These are phyloP conservation scores for Brachyistius frenatus DNA, from an alignment of 2,113 vertebrate genomes.

Conservation along the genomic window DNA sequence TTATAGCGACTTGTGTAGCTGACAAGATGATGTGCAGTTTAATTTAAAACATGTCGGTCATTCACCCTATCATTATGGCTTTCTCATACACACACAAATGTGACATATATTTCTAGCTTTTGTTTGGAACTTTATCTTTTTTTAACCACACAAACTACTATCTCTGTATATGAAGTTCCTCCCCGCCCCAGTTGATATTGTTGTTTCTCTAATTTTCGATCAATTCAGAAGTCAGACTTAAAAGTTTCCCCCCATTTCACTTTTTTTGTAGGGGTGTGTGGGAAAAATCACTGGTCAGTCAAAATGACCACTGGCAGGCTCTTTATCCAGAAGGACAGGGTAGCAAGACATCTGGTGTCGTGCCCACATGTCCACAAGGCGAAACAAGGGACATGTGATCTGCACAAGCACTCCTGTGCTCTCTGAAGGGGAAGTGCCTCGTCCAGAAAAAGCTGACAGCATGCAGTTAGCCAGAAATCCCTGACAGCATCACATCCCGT, in stretches of 20 bases:
- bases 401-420: constrained; percentile 15
- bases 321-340: constrained; percentile 72
- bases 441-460: constrained; percentile 26
- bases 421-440: constrained; percentile 25
- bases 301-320: constrained; percentile 61
- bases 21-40: constrained; percentile 7
- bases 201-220: constrained; percentile 9
- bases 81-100: no score
- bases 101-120: neutral
- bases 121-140: neutral
- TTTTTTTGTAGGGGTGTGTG: constrained; percentile 72
- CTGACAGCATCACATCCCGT: constrained; percentile 27
- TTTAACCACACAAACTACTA: neutral
- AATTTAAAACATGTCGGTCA: neutral
- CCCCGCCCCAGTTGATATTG: neutral
- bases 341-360: constrained; percentile 65
- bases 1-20: neutral
- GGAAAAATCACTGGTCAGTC: constrained; percentile 70
- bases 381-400: constrained; percentile 61
- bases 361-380: constrained; percentile 55
- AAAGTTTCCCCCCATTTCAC: constrained; percentile 68
- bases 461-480: constrained; percentile 12
- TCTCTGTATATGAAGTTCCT: neutral
- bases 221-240: constrained; percentile 36
- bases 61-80: neutral